Evolutionary conservation across 2,797 vertebrate species (phyloP).

Genomic region (Takifugu ocellatus): DNA sequence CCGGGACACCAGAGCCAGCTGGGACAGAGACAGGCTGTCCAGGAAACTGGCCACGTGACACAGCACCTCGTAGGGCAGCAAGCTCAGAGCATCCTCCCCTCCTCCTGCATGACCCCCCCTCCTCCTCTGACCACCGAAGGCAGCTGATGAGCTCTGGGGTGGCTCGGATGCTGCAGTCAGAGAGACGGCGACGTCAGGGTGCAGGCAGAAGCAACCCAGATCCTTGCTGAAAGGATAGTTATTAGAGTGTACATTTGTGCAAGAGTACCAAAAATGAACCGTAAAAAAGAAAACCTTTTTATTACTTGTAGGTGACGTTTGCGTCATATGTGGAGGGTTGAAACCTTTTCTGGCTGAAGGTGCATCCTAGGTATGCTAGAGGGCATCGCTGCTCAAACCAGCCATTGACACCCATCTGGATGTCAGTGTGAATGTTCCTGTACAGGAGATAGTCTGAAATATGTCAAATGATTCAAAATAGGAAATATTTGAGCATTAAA

Average conservation of each 20-base stretch:
- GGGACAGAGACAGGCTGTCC: conserved; percentile 91
- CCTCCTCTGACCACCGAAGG: conserved; percentile 11
- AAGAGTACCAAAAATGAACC: not conserved
- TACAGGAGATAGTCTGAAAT: not conserved
- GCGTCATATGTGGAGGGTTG: conserved; percentile 81
- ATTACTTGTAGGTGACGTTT: conserved; percentile 75
- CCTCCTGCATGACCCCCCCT: conserved; percentile 10
- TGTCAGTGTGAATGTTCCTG: conserved; percentile 89
- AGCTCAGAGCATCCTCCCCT: conserved; percentile 75
- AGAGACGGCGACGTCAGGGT: conserved; percentile 15
- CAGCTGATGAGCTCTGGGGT: conserved; percentile 1
- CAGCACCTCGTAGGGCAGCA: conserved; percentile 85
- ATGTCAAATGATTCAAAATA: not conserved
- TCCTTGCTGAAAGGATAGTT: conserved; percentile 43
- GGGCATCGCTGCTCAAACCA: conserved; percentile 95
- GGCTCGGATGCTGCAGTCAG: not conserved
- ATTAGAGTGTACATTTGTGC: not conserved
- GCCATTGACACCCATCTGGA: conserved; percentile 84
- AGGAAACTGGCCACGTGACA: conserved; percentile 88
- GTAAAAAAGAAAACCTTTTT: not conserved
- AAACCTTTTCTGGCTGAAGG: conserved; percentile 85
- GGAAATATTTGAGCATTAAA: too few species aligned
- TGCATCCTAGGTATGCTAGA: conserved; percentile 90
- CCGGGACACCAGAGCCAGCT: conserved; percentile 88
- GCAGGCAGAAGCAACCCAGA: conserved; percentile 57